Evolutionary conservation across 2,888 invertebrate species (phyloP), one percentile per base, ranked within the genome.

Genomic region (Hydriomena furcata): DNA sequence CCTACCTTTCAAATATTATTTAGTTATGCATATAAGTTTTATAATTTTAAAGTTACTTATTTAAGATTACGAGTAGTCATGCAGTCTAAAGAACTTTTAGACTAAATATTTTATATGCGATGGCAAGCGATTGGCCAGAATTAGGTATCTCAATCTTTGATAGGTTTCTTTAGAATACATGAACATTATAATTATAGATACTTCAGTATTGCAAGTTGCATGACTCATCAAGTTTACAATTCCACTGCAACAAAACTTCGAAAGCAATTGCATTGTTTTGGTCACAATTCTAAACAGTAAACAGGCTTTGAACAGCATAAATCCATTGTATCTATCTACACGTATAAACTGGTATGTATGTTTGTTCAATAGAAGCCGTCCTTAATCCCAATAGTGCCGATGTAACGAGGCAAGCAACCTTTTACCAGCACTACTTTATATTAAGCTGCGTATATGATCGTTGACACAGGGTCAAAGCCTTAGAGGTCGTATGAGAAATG

Each of bases 401-500:
- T 60, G 65, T 60, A 60, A 51, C 62, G 68, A 85, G 85, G 85
- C 70, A 55, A 82, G 73, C 84, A 63, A 79, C 84, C 85, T 86
- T 68, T 84, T 85, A 84, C 84, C 34, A 38, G 36, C 45, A 42
- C 13, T 25, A 38, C 32, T 52, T 44, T 52, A 40, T 35, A 47
- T 49, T 48, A 44, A 52, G n/a, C 28, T 10, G 4, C n/a, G 11
- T 37, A 45, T 47, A 44, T 47, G 52, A 50, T 32, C 48, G 51
- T 47, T 57, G 57, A 52, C 55, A 53, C 53, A 59, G 61, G 61
- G 59, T 61, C 59, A 55, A 44, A 52, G 32, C 34, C 42, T 46
- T 46, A 52, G 58, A 58, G 58, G 56, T 44, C 52, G 46, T 38
- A 17, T 36, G 13, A 20, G 23, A 23, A 52, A 50, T 30, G 35